A percentile compares a stretch with the other conserved stretches of the same genome.
Conservation (phyloP, 2,113 vertebrate species). For the rat (Rattus norvegicus) region GRCr8 NC_086025.1:115573501-115574000, state of each 20-base stretch:
- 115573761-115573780: not conserved
- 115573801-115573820: not conserved
- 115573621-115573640: not conserved
- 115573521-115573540: not conserved
- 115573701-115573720: not conserved
- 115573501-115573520: not conserved
- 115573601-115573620: not conserved
- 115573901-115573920: not conserved
- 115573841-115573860: not conserved
- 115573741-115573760: not conserved
- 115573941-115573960: not conserved
- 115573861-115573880: not conserved
- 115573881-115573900: not conserved
- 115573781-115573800: not conserved
- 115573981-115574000: not conserved
- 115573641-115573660: not conserved
- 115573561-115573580: not conserved
- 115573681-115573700: not conserved
- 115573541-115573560: not conserved
- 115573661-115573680: not conserved
- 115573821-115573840: not conserved
- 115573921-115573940: not conserved
- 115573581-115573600: not conserved
- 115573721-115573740: not conserved
- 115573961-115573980: not conserved